A percentile compares a stretch with the other conserved stretches of the same genome.
These are phyloP conservation scores for Sebastes oblongus DNA, from an alignment of 2,797 vertebrate species.

Conservation along the genomic window DNA sequence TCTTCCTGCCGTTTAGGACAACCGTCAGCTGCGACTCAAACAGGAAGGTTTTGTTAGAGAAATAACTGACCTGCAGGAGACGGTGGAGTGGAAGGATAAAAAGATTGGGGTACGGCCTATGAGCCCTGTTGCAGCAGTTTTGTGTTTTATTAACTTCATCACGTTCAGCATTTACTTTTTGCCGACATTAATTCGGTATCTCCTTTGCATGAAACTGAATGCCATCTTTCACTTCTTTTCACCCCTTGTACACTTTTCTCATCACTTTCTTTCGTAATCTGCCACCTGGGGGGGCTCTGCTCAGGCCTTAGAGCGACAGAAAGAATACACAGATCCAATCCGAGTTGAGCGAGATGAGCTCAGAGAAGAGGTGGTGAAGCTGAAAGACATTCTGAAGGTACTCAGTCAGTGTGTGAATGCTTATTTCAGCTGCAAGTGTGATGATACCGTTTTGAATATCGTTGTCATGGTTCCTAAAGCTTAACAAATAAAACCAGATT, in stretches of 20 bases:
- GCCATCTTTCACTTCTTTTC: constrained; percentile 14
- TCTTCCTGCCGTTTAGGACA: constrained; percentile 84
- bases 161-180: neutral
- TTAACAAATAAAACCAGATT: neutral
- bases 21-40: constrained; percentile 92
- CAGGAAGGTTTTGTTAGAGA: constrained; percentile 91
- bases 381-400: constrained; percentile 97
- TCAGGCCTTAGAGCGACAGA: constrained; percentile 98
- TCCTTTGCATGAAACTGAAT: constrained; percentile 52
- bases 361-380: constrained; percentile 91
- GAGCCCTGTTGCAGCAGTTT: neutral
- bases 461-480: neutral
- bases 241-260: constrained; percentile 10
- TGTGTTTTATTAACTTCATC: neutral
- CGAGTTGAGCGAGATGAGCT: constrained; percentile 94
- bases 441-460: neutral
- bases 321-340: constrained; percentile 96
- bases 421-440: neutral
- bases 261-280: constrained; percentile 28
- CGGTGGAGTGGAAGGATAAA: constrained; percentile 99
- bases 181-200: neutral
- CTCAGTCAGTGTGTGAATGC: constrained; percentile 12
- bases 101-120: constrained; percentile 92
- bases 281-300: constrained; percentile 46
- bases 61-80: constrained; percentile 95